phyloP scores from a whole-genome alignment of 2,888 invertebrate genomes.

The Thyatira batis region DNA sequence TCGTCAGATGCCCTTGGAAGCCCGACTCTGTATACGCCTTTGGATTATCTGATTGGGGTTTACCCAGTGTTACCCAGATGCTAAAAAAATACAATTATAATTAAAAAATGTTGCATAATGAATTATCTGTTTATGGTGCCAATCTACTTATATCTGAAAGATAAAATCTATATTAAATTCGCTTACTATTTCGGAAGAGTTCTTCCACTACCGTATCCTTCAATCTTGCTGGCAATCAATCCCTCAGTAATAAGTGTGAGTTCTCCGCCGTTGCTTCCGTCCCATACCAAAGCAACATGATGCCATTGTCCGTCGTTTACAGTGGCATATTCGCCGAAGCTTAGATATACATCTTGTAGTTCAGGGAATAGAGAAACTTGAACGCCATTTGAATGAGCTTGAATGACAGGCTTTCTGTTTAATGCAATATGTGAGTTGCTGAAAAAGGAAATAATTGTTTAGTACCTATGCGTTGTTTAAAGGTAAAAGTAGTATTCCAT shows the following conservation, averaged over 20 bases:
- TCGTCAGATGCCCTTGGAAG: constrained; percentile 97
- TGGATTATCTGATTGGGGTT: constrained; percentile 91
- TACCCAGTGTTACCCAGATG: constrained; percentile 95
- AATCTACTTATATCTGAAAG: no score
- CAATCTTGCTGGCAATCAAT: constrained; percentile 94
- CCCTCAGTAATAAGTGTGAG: constrained; percentile 97
- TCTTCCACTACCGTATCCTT: constrained; percentile 93
- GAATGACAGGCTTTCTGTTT: constrained; percentile 90
- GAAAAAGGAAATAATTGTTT: constrained; percentile 29
- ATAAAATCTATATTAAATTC: neutral
- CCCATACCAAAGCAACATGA: constrained; percentile 97
- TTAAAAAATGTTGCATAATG: neutral
- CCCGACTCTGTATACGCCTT: constrained; percentile 93
- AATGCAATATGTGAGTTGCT: constrained; percentile 90
- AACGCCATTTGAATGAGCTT: constrained; percentile 96
- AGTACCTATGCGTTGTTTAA: neutral
- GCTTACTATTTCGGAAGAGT: constrained; percentile 91
- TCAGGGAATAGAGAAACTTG: constrained; percentile 95
- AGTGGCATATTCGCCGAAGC: constrained; percentile 95
- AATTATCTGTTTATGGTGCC: neutral
- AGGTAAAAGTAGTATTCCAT: neutral
- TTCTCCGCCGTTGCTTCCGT: constrained; percentile 92
- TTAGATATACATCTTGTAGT: constrained; percentile 93
- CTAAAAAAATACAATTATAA: constrained; percentile 69
- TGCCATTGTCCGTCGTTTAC: constrained; percentile 99